Base-by-base conservation (phyloP, 2,888 invertebrate species). In the Clistopyga incitator region DNA sequence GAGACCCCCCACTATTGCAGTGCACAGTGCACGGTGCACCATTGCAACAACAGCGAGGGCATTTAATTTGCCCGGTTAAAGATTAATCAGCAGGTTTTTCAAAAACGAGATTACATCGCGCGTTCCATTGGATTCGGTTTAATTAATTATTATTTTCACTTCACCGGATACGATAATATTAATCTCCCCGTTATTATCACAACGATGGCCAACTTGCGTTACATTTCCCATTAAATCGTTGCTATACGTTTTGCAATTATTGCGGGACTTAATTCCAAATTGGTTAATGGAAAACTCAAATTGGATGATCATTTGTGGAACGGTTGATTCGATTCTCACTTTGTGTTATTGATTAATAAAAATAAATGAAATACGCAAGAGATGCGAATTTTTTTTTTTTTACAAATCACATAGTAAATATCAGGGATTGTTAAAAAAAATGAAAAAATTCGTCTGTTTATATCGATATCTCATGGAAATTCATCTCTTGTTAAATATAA, bases 51-150 rank as follows among this genome's bases (percentile, higher is more conserved):
- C 61, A 38, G 50, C 61, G 15, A 29, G 61, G 59, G 61, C 45
- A 74, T 82, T 78, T 61, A 52, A 72, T 78, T 78, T 42, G 45
- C n/a, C 34, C 29, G 45, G 29, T 38, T 42, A 52, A 61, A 76
- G 76, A 79, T 83, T 79, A 79, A 79, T 79, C 76, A 70, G 56
- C n/a, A 64, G 38, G 18, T 59, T 67, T 74, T 74, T 45, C 25
- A 42, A 23, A n/a, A 29, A 11, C 13, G 38, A 25, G 54, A 47
- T 71, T 67, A 61, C 65, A 47, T n/a, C 61, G 23, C 54, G 38
- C n/a, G 54, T 74, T 18, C 34, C 11, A 50, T 38, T 80, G 78
- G 65, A 76, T 84, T 67, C 23, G 65, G 75, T 76, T 70, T 34
- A 34, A 71, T 75, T 38, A 64, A 75, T 75, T 13, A 50, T 15